Conservation (phyloP, 2,888 invertebrate species). For the Tachina lurida region DNA sequence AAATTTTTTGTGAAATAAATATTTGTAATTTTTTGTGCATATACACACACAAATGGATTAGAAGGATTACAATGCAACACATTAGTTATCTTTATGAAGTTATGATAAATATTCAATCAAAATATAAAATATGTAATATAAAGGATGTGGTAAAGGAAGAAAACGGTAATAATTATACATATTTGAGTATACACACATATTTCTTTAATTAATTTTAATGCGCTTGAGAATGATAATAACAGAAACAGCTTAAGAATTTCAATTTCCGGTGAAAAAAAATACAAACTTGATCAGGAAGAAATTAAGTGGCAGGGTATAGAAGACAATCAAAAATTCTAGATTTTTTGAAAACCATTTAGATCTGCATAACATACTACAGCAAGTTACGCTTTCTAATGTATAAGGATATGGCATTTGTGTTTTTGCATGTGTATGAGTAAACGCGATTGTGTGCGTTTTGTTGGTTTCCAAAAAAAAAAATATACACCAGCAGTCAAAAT, state of each 20-base stretch:
- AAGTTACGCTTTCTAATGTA: neutral
- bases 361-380: neutral
- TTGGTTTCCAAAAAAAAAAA: neutral
- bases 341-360: too few species aligned
- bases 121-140: neutral
- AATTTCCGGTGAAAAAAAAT: conserved; percentile 26
- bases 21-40: neutral
- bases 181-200: neutral
- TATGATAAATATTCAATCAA: too few species aligned
- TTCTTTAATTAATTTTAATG: conserved; percentile 2
- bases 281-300: neutral
- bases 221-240: neutral
- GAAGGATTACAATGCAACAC: neutral
- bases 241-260: neutral
- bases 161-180: neutral
- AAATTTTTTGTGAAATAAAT: conserved; percentile 30
- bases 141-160: neutral
- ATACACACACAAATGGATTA: neutral
- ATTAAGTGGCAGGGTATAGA: too few species aligned
- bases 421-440: neutral
- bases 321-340: too few species aligned
- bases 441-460: conserved; percentile 2
- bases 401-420: neutral
- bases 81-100: neutral
- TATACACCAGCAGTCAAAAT: conserved; percentile 29